Conservation (phyloP, 2,113 vertebrate genomes). For the Cyphomyrus discorhynchus region DNA sequence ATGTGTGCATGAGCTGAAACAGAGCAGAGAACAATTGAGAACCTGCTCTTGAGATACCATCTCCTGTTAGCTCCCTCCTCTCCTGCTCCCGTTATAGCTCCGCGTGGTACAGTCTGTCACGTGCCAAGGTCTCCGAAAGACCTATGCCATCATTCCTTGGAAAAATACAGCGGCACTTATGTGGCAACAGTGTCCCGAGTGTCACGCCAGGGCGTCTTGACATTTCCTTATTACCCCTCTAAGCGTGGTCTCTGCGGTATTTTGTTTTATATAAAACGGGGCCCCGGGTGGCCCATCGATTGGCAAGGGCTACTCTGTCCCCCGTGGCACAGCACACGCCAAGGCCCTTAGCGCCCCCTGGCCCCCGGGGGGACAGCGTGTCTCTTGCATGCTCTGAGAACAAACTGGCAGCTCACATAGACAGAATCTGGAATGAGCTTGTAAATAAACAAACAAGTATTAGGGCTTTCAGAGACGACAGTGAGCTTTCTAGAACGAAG, state of each 20-base stretch:
- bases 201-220: neutral
- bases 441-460: slow-evolving; percentile 3
- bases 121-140: neutral
- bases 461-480: neutral
- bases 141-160: neutral
- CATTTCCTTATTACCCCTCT: neutral
- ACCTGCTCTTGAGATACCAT: neutral
- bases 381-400: neutral
- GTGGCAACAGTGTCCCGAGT: neutral
- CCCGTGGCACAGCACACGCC: neutral
- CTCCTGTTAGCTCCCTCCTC: neutral
- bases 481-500: neutral
- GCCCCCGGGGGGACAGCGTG: neutral
- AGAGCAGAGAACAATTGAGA: neutral
- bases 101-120: neutral
- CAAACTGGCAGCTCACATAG: slow-evolving; percentile 9
- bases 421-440: neutral
- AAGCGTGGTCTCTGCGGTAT: neutral
- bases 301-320: neutral
- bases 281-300: neutral
- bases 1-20: neutral
- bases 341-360: neutral
- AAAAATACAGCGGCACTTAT: neutral
- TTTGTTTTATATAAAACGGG: neutral
- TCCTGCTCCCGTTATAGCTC: neutral